Base-by-base conservation (phyloP, 2,888 invertebrate species). In the Myopa tessellatipennis region DNA sequence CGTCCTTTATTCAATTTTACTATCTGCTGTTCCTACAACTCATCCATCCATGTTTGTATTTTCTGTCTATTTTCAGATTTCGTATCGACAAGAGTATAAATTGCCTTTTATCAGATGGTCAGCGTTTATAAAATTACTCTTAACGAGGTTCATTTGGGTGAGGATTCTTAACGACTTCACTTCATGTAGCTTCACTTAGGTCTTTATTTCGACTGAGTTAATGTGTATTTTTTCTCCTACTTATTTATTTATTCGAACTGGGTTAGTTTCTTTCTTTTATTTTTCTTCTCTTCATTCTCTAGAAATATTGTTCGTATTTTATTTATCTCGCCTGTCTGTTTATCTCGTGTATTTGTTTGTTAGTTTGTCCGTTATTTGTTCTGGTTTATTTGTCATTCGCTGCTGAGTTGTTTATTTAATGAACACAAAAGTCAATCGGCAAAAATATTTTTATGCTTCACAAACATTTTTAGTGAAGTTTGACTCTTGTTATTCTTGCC, bases 351-450 rank as follows among this genome's bases (percentile, higher is more conserved):
- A 5, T 12, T 55, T 55, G 55, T 55, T n/a, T 16, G 55, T 55
- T 26, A 26, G 10, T 26, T 61, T 26, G 14, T 75, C 38, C 26
- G 18, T 10, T 68, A 68, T 55, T 55, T 52, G 6, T 50, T 65
- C 50, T 73, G 73, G 60, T 38, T 50, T 73, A 67, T 74, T 74
- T 74, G 65, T 67, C 26, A 36, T 60, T 73, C 40, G 34, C 16
- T 74, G 74, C 40, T 63, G 65, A 74, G 40, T 74, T 74, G 40
- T 74, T 75, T 75, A 75, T 58, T 75, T 68, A 75, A 68, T 68
- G 75, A 75, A 58, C 68, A 45, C 38, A 58, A 68, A 67, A 75
- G 68, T 60, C 68, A 68, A 75, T 68, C 68, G 58, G 45, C 58
- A 68, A 58, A 68, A 63, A 68, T 67, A 55, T 75, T 55, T 68